phyloP scores from a whole-genome alignment of 2,888 invertebrate species.

The Neoaliturus tenellus region DNA sequence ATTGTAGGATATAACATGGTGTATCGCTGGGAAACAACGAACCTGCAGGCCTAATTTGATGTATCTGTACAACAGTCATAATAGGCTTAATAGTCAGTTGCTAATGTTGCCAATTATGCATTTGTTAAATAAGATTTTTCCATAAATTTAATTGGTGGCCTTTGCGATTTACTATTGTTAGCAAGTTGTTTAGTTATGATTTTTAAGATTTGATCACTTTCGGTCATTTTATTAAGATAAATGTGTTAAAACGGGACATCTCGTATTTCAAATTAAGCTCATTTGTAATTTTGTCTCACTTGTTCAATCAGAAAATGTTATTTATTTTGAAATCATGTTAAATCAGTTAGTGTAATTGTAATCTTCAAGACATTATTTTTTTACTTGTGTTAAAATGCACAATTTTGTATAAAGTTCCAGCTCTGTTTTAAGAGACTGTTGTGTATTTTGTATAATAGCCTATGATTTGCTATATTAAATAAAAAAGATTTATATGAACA shows the following conservation, averaged over 20 bases:
- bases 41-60: neutral
- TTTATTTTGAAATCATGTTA: neutral
- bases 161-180: constrained; percentile 58
- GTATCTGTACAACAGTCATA: neutral
- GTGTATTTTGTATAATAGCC: constrained; percentile 43
- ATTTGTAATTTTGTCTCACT: too few species aligned
- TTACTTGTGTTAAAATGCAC: constrained; percentile 43
- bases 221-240: neutral
- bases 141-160: constrained; percentile 56
- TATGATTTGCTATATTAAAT: constrained; percentile 52
- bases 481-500: neutral
- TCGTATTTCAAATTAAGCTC: too few species aligned
- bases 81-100: constrained; percentile 52
- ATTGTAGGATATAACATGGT: neutral
- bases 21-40: constrained; percentile 4
- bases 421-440: constrained; percentile 56
- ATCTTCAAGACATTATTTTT: constrained; percentile 22
- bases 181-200: neutral
- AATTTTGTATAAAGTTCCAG: constrained; percentile 54
- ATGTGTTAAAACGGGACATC: neutral
- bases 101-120: constrained; percentile 58
- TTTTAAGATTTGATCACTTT: neutral
- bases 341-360: neutral
- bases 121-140: neutral
- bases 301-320: neutral